Percentiles rank a stretch among this genome's conserved stretches.
Conservation (phyloP, 2,797 vertebrate genomes). For the Lepilemur septentrionalis region DNA sequence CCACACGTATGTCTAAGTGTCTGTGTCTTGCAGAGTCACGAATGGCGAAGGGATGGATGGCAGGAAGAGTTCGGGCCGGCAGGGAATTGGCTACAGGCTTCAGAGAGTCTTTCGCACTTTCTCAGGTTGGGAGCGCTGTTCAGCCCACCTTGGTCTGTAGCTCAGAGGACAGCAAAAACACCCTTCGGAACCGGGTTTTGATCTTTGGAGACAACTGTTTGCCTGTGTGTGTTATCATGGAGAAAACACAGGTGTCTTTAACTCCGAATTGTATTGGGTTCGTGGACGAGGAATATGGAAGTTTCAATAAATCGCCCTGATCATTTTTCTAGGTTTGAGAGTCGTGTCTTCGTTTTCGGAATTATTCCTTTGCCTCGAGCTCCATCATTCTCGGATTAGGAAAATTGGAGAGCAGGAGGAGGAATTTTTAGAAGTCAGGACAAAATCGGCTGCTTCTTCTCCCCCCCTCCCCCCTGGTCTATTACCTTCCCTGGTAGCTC, state of each 20-base stretch:
- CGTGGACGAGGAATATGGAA: constrained; percentile 31
- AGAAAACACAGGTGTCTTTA: not conserved
- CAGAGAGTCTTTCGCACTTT: not conserved
- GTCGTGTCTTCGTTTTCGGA: constrained; percentile 48
- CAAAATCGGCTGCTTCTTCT: not conserved
- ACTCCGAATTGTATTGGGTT: not conserved
- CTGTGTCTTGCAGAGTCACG: constrained; percentile 51
- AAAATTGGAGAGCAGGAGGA: not conserved
- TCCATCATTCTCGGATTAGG: constrained; percentile 23
- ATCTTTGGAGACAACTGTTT: not conserved
- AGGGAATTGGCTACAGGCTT: not conserved
- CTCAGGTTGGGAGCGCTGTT: constrained; percentile 18
- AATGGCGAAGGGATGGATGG: not conserved
- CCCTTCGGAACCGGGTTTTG: not conserved
- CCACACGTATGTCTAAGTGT: constrained; percentile 47
- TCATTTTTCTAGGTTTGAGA: constrained; percentile 54
- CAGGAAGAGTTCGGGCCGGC: not conserved
- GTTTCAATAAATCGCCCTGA: constrained; percentile 20
- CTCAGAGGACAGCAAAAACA: constrained; percentile 16
- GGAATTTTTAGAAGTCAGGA: not conserved
- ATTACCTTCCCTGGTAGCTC: not conserved
- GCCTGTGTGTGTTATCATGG: not conserved
- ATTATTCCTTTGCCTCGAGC: constrained; percentile 31
- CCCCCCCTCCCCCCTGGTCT: not conserved
- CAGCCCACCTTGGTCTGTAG: not conserved